Evolutionary conservation across 1,140 invertebrate genomes (phyloP), one percentile per base, ranked within the genome.

Genomic region (Neotoxoptera formosana): DNA sequence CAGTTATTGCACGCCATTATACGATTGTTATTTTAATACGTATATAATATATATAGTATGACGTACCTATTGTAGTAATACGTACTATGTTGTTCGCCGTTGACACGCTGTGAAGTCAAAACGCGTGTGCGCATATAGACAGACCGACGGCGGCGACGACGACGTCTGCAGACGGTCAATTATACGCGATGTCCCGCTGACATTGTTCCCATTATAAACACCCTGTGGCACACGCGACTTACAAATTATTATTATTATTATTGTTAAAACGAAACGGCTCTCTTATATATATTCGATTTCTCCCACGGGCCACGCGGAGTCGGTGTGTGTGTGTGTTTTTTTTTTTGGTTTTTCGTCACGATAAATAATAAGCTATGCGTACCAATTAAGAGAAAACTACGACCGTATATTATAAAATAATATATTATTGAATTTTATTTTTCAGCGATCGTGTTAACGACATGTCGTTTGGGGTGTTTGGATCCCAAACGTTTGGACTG

Each of bases 121-220:
- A 84, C 76, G 76, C n/a, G 34, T 25, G 60, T 48, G 47, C 81
- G n/a, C n/a, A n/a, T n/a, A n/a, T n/a, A 20, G 91, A 86, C 47
- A 36, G 47, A 86, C 91, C 51, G 76, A 51, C n/a, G n/a, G n/a
- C n/a, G n/a, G n/a, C n/a, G n/a, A n/a, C n/a, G n/a, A n/a, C n/a
- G n/a, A n/a, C 90, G 90, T 41, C 41, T 41, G 41, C 67, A 36
- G 90, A 51, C 91, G 91, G 90, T 93, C 91, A 93, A 93, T 93
- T 93, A 93, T 86, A 56, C 81, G 23, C 21, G 48, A 93, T 86
- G 91, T 93, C 91, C 91, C 76, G 91, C 91, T 93, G 91, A 93
- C 91, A 86, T 51, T 21, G 76, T 84, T 93, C 91, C 91, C 48
- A 93, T 93, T 93, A 93, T 93, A 92, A 53, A 93, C 91, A 45